Conservation (phyloP, 2,797 vertebrate genomes). For the Acanthurus tractus region DNA sequence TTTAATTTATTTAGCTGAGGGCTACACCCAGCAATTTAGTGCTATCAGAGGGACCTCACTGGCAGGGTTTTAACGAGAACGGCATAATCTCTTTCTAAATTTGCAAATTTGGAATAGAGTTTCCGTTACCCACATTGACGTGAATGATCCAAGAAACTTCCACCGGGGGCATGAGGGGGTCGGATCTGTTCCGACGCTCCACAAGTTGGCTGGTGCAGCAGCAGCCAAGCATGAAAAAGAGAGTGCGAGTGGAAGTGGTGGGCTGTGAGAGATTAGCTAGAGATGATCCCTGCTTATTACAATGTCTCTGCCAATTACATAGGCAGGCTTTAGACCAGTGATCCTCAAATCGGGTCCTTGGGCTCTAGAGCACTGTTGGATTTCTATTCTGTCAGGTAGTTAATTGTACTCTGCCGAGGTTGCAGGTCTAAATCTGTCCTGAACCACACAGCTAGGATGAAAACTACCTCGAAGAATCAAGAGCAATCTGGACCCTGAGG, state of each 20-base stretch:
- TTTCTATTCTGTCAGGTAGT: constrained; percentile 64
- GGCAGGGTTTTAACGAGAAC: constrained; percentile 37
- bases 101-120: constrained; percentile 43
- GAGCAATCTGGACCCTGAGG: constrained; percentile 40
- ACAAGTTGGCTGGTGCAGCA: constrained; percentile 40
- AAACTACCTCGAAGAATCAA: constrained; percentile 54
- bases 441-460: constrained; percentile 56
- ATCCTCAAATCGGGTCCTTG: constrained; percentile 69
- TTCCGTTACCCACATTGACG: constrained; percentile 34
- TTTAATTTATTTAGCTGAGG: constrained; percentile 74
- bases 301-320: constrained; percentile 79
- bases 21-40: constrained; percentile 59
- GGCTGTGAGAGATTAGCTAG: constrained; percentile 79
- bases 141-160: constrained; percentile 39
- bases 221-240: constrained; percentile 69
- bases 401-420: constrained; percentile 67
- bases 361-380: constrained; percentile 58
- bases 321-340: constrained; percentile 67
- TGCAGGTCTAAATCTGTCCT: constrained; percentile 48
- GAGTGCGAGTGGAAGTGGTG: constrained; percentile 69
- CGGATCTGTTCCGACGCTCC: constrained; percentile 53
- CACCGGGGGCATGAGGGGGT: constrained; percentile 43
- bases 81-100: constrained; percentile 47
- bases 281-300: constrained; percentile 82
- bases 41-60: constrained; percentile 32